Conservation (phyloP, 2,113 vertebrate species). For the Phylloscopus whistleri region DNA sequence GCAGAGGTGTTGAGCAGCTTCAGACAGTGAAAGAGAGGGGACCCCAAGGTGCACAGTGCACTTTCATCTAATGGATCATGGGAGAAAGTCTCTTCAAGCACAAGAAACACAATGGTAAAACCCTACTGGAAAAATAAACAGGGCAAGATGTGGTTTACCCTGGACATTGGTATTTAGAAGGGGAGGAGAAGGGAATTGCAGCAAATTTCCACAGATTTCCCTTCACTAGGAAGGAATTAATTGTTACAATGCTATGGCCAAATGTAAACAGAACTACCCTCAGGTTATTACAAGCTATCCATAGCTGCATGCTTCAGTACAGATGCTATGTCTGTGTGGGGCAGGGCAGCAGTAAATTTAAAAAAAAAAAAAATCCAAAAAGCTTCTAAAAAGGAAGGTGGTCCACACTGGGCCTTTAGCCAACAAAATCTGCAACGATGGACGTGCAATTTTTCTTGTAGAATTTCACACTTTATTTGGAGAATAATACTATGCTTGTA, state of each 20-base stretch:
- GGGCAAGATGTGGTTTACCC: not conserved
- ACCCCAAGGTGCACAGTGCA: not conserved
- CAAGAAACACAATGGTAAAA: accelerated
- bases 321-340: accelerated
- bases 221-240: not conserved
- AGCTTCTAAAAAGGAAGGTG: not conserved
- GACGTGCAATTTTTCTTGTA: not conserved
- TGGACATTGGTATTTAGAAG: not conserved
- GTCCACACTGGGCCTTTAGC: not conserved
- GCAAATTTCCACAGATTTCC: not conserved
- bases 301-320: not conserved
- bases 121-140: not conserved
- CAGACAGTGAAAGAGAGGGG: not conserved
- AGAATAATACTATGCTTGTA: not conserved
- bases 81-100: not conserved
- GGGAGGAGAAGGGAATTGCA: not conserved
- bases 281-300: not conserved
- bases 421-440: not conserved
- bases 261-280: not conserved
- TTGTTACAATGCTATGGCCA: not conserved
- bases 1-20: accelerated
- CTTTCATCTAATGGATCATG: not conserved
- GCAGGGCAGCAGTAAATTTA: not conserved
- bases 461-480: not conserved
- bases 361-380: not conserved